Conservation (phyloP, 1,140 invertebrate species). For the Geopemphigus sp. region DNA sequence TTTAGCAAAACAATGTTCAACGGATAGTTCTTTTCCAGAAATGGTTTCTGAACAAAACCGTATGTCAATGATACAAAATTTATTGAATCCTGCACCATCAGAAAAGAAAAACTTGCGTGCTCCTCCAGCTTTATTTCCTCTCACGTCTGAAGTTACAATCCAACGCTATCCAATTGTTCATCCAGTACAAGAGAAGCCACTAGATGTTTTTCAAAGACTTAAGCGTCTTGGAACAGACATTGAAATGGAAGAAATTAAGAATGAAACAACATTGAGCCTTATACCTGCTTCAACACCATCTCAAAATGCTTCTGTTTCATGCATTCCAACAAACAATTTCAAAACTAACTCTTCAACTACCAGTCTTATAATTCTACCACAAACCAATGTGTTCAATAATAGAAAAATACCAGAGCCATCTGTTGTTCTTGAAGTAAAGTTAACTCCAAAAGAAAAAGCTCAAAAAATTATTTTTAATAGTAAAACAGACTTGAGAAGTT, state of each 20-base stretch:
- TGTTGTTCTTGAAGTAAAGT: conserved; percentile 38
- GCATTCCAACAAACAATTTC: conserved; percentile 27
- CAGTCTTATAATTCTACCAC: conserved; percentile 15
- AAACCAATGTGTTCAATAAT: conserved; percentile 46
- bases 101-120: conserved; percentile 40
- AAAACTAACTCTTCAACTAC: conserved; percentile 17
- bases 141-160: conserved; percentile 43
- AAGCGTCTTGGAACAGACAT: conserved; percentile 53
- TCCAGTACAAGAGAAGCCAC: conserved; percentile 9
- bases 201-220: conserved; percentile 51
- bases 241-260: conserved; percentile 50
- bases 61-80: conserved; percentile 34
- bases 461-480: conserved; percentile 1
- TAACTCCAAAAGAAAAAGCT: conserved; percentile 12
- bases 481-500: conserved; percentile 3
- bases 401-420: conserved; percentile 42
- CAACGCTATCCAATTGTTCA: conserved; percentile 43
- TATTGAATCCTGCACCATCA: conserved; percentile 23
- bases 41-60: conserved; percentile 22
- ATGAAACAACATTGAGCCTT: conserved; percentile 29
- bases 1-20: conserved; percentile 47
- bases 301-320: conserved; percentile 22
- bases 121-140: conserved; percentile 39
- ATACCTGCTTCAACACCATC: conserved; percentile 2
- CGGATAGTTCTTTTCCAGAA: conserved; percentile 13